phyloP scores from a whole-genome alignment of 2,113 vertebrate genomes.

The Eurypyga helias region DNA sequence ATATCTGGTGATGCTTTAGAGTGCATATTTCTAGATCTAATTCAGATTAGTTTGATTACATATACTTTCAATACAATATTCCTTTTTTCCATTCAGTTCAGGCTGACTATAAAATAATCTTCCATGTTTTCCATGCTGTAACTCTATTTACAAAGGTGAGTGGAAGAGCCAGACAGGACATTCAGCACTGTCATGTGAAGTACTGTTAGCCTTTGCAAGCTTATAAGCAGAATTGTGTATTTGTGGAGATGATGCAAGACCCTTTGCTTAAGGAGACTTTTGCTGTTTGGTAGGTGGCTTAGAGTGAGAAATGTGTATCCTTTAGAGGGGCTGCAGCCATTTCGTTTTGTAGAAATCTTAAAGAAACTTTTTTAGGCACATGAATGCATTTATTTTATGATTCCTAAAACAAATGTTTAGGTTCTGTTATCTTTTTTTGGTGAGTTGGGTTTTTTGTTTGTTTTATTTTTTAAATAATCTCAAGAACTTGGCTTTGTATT shows the following conservation, averaged over 20 bases:
- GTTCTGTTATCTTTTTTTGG: background rate
- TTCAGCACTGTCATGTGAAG: background rate
- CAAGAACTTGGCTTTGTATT: background rate
- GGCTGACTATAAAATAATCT: background rate
- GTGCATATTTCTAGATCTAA: background rate
- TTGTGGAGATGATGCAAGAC: background rate
- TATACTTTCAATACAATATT: background rate
- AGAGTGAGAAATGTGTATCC: background rate
- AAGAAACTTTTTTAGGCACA: background rate
- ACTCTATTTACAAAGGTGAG: background rate
- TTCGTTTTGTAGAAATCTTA: background rate
- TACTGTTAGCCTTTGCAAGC: background rate
- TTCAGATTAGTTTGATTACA: background rate
- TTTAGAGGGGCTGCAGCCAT: background rate
- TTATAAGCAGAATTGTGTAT: background rate
- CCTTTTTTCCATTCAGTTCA: background rate
- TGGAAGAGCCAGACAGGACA: background rate
- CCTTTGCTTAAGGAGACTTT: background rate
- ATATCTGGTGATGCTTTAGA: background rate
- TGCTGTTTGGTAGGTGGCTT: background rate
- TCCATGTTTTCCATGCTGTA: background rate
- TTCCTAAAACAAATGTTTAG: background rate
- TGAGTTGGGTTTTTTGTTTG: background rate
- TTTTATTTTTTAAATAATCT: background rate
- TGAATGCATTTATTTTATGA: background rate